Percentiles rank a stretch among this genome's conserved stretches.
Conservation (phyloP, 2,797 vertebrate species). For the Phoeniculus purpureus region DNA sequence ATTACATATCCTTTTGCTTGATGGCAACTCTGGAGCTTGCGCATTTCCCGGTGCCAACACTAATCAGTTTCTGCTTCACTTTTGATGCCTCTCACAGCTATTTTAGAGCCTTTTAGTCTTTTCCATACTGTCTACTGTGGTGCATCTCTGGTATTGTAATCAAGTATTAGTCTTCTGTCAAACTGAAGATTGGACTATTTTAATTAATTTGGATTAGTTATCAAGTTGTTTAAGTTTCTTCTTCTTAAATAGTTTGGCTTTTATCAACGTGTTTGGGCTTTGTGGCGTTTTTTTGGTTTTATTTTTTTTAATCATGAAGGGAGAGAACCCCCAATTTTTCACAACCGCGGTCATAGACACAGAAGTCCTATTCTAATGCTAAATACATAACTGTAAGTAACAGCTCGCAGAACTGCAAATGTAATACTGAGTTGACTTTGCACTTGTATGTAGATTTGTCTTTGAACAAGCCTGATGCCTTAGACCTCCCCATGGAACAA, state of each 20-base stretch:
- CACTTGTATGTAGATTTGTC: not conserved
- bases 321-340: accelerated
- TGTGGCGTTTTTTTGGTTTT: too few species aligned
- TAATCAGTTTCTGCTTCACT: not conserved
- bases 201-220: not conserved
- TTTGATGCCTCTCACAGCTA: not conserved
- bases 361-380: not conserved
- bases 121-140: not conserved
- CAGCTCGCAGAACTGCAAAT: not conserved
- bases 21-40: too few species aligned
- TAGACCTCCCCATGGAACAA: not conserved
- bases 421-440: not conserved
- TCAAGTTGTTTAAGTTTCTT: not conserved
- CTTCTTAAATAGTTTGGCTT: not conserved
- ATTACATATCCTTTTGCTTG: too few species aligned
- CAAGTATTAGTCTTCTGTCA: not conserved
- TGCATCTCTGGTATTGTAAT: not conserved
- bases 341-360: not conserved
- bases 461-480: not conserved
- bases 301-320: not conserved
- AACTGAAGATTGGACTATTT: not conserved
- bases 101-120: not conserved
- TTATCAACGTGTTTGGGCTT: not conserved
- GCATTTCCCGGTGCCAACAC: too few species aligned
- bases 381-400: not conserved